Percentiles rank a stretch among this genome's conserved stretches.
These are phyloP conservation scores for Lycorma delicatula DNA, from an alignment of 1,140 invertebrate genomes.

Conservation along the genomic window DNA sequence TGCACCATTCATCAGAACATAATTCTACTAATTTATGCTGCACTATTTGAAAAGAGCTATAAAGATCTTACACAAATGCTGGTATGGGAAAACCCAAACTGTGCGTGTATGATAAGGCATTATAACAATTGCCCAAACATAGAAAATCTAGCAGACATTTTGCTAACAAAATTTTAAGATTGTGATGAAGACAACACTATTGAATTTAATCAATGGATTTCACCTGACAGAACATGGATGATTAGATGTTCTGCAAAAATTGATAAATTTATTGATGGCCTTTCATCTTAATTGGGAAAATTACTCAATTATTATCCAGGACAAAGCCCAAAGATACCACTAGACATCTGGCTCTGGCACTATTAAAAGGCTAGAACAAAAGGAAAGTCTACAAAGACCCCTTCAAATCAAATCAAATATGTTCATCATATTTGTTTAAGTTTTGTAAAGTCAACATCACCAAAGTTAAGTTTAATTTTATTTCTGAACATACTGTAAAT, in stretches of 20 bases:
- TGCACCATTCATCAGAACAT: slow-evolving; percentile 14
- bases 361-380: not conserved
- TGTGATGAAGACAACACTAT: too few relatives aligned
- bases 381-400: slow-evolving; percentile 2
- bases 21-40: slow-evolving; percentile 11
- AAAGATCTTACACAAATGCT: slow-evolving; percentile 14
- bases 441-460: slow-evolving; percentile 13
- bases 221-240: too few relatives aligned
- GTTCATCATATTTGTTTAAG: slow-evolving; percentile 1
- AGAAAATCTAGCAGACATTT: slow-evolving; percentile 7
- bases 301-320: too few relatives aligned
- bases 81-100: slow-evolving; percentile 11
- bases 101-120: slow-evolving; percentile 16
- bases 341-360: not conserved
- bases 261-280: too few relatives aligned
- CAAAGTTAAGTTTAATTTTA: not conserved
- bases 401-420: slow-evolving; percentile 2
- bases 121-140: slow-evolving; percentile 12
- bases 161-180: slow-evolving; percentile 14
- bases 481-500: not conserved
- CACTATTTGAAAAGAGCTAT: slow-evolving; percentile 16
- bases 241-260: too few relatives aligned
- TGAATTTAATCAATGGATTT: too few relatives aligned
- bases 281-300: too few relatives aligned
- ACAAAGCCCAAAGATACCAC: slow-evolving; percentile 1